Percentiles rank a stretch among this genome's conserved stretches.
phyloP scores from a whole-genome alignment of 2,797 vertebrate species.

The Chloroceryle inda region DNA sequence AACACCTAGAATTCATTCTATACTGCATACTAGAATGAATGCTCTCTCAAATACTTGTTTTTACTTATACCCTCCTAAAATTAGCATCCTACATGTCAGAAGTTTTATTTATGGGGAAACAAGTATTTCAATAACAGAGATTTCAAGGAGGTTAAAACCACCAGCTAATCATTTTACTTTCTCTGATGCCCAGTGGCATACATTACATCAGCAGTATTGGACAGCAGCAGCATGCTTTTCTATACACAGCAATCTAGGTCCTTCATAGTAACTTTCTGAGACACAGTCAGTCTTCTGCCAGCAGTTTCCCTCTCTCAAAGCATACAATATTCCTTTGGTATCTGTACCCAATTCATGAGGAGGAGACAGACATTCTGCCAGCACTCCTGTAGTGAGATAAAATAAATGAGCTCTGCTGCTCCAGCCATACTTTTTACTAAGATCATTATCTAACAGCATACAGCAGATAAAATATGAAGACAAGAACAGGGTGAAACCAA shows the following conservation, averaged over 20 bases:
- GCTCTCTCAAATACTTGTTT: not conserved
- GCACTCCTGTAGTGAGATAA: not conserved
- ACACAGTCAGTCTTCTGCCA: not conserved
- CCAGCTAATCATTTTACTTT: not conserved
- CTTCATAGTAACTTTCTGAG: not conserved
- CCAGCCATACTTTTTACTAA: slow-evolving; percentile 12
- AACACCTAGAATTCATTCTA: not conserved
- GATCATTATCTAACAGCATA: not conserved
- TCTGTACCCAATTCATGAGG: not conserved
- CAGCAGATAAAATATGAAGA: not conserved
- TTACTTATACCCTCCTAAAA: not conserved
- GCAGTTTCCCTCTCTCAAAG: not conserved
- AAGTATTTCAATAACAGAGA: not conserved
- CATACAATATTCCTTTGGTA: not conserved
- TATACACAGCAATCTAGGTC: not conserved
- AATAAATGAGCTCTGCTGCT: slow-evolving; percentile 36
- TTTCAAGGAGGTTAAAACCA: not conserved
- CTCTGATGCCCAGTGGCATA: not conserved
- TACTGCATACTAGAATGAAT: not conserved
- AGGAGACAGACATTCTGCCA: not conserved
- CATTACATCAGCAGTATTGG: not conserved
- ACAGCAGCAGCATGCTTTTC: not conserved
- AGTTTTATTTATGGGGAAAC: not conserved
- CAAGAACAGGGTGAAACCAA: not conserved
- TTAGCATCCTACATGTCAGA: not conserved